A percentile compares a stretch with the other conserved stretches of the same genome.
phyloP scores from a whole-genome alignment of 92 coral and sea anemone genomes.

The Zoanthus sociatus region DNA sequence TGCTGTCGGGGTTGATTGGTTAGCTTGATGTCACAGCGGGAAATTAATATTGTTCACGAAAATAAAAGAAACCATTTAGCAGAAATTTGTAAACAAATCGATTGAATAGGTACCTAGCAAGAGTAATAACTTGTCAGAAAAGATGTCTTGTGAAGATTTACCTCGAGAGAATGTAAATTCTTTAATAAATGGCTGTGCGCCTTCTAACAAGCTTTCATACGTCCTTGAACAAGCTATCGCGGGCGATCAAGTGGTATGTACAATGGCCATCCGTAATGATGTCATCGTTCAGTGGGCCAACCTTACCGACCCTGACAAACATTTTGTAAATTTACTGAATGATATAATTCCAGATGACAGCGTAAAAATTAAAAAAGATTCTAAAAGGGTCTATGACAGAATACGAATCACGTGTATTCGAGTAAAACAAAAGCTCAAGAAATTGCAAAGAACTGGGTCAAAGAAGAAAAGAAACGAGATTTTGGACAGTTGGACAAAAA shows the following conservation, averaged over 20 bases:
- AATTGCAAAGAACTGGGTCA: slow-evolving; percentile 42
- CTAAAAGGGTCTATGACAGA: background rate
- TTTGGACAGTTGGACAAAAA: slow-evolving; percentile 31
- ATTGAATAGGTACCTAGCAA: background rate
- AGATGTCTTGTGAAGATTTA: slow-evolving; percentile 38
- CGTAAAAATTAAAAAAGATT: background rate
- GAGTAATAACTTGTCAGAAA: background rate
- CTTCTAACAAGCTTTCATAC: too few relatives aligned
- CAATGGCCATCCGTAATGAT: too few relatives aligned
- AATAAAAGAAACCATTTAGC: background rate
- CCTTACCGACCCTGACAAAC: background rate
- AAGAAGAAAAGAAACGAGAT: slow-evolving; percentile 10
- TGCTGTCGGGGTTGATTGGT: background rate
- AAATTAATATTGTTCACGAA: slow-evolving; percentile 1
- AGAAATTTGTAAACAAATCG: background rate
- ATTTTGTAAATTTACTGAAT: background rate
- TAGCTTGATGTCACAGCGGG: background rate
- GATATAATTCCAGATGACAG: background rate
- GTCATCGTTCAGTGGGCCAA: background rate
- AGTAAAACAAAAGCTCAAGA: slow-evolving; percentile 11
- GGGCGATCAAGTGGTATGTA: too few relatives aligned
- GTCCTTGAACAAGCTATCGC: too few relatives aligned
- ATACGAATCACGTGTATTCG: background rate
- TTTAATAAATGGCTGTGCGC: too few relatives aligned
- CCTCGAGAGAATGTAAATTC: background rate